Conservation (phyloP, 2,888 invertebrate species). For the Sminthurinus aureus region DNA sequence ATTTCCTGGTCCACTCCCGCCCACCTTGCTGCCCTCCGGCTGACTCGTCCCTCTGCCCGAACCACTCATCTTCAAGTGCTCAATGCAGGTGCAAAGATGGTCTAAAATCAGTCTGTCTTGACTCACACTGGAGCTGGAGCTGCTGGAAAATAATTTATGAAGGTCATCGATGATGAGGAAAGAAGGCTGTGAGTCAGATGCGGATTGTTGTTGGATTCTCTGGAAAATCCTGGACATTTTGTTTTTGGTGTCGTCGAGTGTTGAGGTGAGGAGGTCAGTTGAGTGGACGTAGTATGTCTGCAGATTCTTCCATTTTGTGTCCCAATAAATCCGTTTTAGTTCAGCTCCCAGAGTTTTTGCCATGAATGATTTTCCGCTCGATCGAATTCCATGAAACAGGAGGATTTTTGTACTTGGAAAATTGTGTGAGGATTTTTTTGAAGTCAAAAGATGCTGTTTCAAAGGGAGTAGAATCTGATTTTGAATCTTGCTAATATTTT, state of each 20-base stretch:
- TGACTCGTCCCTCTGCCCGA: no score
- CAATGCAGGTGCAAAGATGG: background rate
- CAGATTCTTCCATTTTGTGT: background rate
- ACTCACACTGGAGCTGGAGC: background rate
- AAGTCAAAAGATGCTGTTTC: background rate
- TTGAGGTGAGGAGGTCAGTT: background rate
- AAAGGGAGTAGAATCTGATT: background rate
- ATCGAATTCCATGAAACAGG: background rate
- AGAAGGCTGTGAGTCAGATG: background rate
- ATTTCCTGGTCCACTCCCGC: background rate
- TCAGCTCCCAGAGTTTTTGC: background rate
- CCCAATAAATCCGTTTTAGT: conserved; percentile 5
- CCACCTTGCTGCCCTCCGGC: no score
- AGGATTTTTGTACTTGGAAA: background rate
- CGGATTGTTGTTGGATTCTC: background rate
- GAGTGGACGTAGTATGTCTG: background rate
- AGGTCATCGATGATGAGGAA: conserved; percentile 5
- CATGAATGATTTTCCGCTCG: background rate
- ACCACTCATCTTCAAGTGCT: background rate
- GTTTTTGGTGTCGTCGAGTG: background rate
- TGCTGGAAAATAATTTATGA: background rate
- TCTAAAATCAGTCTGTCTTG: background rate
- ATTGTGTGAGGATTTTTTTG: background rate
- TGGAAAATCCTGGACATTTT: background rate
- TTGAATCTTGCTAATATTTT: background rate